Percentiles rank a stretch among this genome's conserved stretches.
These are phyloP conservation scores for Leptinotarsa haldemani DNA, from an alignment of 2,888 invertebrate species.

Conservation along the genomic window DNA sequence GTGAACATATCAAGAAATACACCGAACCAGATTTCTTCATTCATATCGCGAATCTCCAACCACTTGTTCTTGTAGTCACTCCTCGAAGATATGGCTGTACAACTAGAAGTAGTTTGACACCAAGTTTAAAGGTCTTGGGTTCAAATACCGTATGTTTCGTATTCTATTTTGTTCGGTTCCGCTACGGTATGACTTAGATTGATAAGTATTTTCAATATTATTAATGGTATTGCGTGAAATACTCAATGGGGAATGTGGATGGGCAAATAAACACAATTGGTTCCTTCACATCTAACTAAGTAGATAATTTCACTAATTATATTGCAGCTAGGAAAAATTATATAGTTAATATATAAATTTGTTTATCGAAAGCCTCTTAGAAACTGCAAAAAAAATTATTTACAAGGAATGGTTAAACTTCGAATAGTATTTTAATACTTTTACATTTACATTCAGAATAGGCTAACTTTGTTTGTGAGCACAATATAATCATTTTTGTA, in stretches of 20 bases:
- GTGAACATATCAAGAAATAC: background rate
- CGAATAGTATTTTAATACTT: too few species aligned
- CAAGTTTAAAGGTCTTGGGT: slow-evolving; percentile 61
- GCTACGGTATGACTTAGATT: slow-evolving; percentile 57
- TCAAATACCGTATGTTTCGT: slow-evolving; percentile 61
- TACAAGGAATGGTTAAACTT: too few species aligned
- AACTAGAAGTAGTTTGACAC: slow-evolving; percentile 58
- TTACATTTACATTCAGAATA: too few species aligned
- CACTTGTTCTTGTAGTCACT: slow-evolving; percentile 32
- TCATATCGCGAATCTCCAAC: slow-evolving; percentile 15
- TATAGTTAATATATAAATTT: too few species aligned
- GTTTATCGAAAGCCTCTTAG: too few species aligned
- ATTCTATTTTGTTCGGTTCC: slow-evolving; percentile 50
- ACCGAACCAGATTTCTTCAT: background rate
- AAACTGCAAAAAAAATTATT: too few species aligned
- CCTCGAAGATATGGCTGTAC: slow-evolving; percentile 41
- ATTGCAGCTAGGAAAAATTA: too few species aligned
- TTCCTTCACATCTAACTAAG: background rate
- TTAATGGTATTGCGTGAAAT: slow-evolving; percentile 49
- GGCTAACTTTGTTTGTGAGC: too few species aligned
- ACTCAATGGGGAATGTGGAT: background rate
- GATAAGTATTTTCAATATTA: slow-evolving; percentile 58
- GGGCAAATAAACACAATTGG: background rate
- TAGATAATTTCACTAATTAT: too few species aligned
- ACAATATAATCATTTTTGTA: too few species aligned